Evolutionary conservation across 2,888 invertebrate species (phyloP).

Genomic region (Augochlorella aurata): DNA sequence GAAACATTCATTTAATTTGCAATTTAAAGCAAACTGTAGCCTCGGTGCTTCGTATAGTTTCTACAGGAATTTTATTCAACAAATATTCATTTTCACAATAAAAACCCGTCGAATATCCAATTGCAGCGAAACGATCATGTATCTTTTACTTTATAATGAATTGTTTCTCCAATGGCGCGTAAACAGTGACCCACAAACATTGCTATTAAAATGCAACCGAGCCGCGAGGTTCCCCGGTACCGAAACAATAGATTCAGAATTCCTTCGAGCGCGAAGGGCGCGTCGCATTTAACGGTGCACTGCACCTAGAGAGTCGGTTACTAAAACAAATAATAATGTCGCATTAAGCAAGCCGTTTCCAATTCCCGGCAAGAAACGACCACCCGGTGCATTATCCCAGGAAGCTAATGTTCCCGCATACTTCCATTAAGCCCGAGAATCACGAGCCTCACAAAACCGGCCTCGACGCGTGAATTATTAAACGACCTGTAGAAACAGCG

Average conservation of each 20-base stretch:
- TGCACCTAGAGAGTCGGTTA: not conserved
- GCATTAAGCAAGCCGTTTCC: not conserved
- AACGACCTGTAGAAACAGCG: slow-evolving; percentile 1
- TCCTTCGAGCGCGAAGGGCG: not conserved
- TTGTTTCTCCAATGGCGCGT: too few species aligned
- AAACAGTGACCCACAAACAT: too few species aligned
- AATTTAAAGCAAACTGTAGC: too few species aligned
- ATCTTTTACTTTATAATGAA: too few species aligned
- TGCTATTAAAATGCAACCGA: too few species aligned
- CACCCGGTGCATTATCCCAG: not conserved
- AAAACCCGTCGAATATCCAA: too few species aligned
- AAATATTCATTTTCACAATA: too few species aligned
- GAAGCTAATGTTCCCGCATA: slow-evolving; percentile 4
- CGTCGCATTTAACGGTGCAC: not conserved
- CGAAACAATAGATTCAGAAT: not conserved
- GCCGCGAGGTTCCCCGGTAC: not conserved
- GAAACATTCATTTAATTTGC: too few species aligned
- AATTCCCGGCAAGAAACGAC: not conserved
- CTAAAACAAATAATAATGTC: not conserved
- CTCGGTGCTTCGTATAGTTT: too few species aligned
- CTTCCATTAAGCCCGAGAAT: not conserved
- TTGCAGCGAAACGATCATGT: too few species aligned
- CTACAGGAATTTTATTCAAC: too few species aligned
- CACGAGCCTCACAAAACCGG: slow-evolving; percentile 3
- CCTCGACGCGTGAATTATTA: not conserved